phyloP scores from a whole-genome alignment of 2,113 vertebrate species.

The Coreoperca whiteheadi region DNA sequence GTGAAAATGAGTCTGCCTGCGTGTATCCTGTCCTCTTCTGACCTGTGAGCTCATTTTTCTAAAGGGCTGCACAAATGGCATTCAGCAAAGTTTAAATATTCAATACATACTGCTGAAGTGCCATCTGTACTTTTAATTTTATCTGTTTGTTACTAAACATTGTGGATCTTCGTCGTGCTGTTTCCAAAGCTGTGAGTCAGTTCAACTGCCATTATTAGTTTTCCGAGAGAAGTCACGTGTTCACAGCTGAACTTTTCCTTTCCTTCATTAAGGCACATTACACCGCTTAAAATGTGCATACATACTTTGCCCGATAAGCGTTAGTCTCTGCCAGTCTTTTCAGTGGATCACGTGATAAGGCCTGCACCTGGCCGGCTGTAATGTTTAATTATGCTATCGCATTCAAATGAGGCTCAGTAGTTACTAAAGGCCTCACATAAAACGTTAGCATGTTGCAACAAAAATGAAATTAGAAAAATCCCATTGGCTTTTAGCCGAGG shows the following conservation, averaged over 20 bases:
- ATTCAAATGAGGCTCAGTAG: background rate
- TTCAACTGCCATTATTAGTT: slow-evolving; percentile 18
- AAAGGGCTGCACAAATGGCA: slow-evolving; percentile 28
- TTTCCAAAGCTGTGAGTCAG: slow-evolving; percentile 54
- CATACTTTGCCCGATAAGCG: too few species aligned
- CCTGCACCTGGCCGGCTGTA: background rate
- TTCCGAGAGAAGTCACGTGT: background rate
- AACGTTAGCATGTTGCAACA: too few species aligned
- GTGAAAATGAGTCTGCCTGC: slow-evolving; percentile 22
- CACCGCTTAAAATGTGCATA: background rate
- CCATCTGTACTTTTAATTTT: slow-evolving; percentile 24
- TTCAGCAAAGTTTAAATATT: slow-evolving; percentile 44
- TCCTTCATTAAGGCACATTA: background rate
- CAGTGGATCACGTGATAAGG: background rate
- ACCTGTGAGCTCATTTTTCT: slow-evolving; percentile 61
- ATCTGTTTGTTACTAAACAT: slow-evolving; percentile 37
- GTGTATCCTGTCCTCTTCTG: slow-evolving; percentile 61
- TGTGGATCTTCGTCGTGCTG: background rate
- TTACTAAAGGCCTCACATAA: background rate
- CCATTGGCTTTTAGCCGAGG: too few species aligned
- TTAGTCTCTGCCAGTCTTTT: background rate
- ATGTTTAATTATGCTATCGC: background rate
- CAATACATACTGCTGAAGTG: slow-evolving; percentile 25
- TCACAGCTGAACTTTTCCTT: background rate
- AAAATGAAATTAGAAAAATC: too few species aligned